Evolutionary conservation across 1,140 invertebrate species (phyloP), one percentile per base, ranked within the genome.

Genomic region (Eulimnadia texana): DNA sequence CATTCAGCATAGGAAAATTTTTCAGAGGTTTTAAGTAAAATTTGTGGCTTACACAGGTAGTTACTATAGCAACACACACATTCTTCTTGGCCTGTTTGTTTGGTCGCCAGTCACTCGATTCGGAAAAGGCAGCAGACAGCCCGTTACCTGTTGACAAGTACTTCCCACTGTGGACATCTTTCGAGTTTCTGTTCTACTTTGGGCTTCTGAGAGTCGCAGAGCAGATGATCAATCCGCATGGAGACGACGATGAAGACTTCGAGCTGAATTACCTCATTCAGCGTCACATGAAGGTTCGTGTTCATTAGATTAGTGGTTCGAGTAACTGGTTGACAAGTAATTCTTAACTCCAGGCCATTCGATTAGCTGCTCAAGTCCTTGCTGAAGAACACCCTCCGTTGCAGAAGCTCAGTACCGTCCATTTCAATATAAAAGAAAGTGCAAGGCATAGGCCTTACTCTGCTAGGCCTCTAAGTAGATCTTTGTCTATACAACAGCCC

Each of bases 101-200:
- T 56, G 84, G 83, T 2, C 76, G 84, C 9, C 85, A 88, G 33
- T 42, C 6, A 6, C 6, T 42, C n/a, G n/a, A 42, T 16, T 16
- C 33, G 33, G 16, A 42, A 42, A 42, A 16, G 16, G 16, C 6
- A 16, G 33, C 33, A 16, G 16, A 42, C 33, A 42, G 6, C 6
- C 33, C 6, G 33, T 42, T 42, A 16, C 33, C 33, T 9, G 33
- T 42, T 42, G 33, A 42, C 16, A 42, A 9, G 6, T 42, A 9
- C 33, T 6, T 42, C n/a, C 85, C 85, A 1, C 66, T 84, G 42
- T 87, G 86, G 67, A 86, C 84, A 1, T 72, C 86, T 55, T 72
- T 87, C 10, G 80, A 84, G 67, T 85, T 87, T 71, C 82, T 87
- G 69, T 85, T 88, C 68, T 88, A 84, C 68, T 84, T 87, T 81